These are phyloP conservation scores for Porites australiensis DNA, from an alignment of 64 coral and sea anemone genomes.

Conservation along the genomic window DNA sequence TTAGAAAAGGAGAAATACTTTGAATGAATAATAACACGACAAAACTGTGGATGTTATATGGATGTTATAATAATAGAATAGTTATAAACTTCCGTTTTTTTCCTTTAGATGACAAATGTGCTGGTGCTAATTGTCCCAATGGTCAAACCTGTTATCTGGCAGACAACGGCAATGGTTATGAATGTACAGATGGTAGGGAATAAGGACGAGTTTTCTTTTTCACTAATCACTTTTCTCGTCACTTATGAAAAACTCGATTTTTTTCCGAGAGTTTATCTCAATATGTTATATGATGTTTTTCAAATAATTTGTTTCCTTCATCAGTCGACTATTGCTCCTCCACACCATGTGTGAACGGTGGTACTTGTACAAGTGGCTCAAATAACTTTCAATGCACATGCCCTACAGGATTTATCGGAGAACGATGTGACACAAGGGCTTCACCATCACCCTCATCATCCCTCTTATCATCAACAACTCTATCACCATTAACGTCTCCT, in stretches of 20 bases:
- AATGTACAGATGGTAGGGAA: not conserved
- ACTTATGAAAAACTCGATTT: too few species aligned
- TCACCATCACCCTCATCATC: not conserved
- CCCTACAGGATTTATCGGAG: not conserved
- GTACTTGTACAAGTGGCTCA: not conserved
- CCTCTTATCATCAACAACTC: not conserved
- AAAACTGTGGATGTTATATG: too few species aligned
- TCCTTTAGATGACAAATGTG: not conserved
- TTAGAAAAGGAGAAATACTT: too few species aligned
- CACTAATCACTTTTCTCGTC: not conserved
- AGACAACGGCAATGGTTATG: not conserved
- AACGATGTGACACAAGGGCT: not conserved
- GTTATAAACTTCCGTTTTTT: not conserved
- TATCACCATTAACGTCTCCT: not conserved
- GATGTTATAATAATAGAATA: too few species aligned
- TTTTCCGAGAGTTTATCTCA: too few species aligned
- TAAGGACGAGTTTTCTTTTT: not conserved
- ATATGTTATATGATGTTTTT: too few species aligned
- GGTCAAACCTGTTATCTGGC: not conserved
- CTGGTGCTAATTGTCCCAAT: not conserved
- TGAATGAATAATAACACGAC: too few species aligned
- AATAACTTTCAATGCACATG: not conserved
- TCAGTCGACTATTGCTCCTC: not conserved
- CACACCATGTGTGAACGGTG: constrained; percentile 18
- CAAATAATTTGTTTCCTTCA: not conserved